Conservation (phyloP, 2,113 vertebrate species). For the Sander vitreus region DNA sequence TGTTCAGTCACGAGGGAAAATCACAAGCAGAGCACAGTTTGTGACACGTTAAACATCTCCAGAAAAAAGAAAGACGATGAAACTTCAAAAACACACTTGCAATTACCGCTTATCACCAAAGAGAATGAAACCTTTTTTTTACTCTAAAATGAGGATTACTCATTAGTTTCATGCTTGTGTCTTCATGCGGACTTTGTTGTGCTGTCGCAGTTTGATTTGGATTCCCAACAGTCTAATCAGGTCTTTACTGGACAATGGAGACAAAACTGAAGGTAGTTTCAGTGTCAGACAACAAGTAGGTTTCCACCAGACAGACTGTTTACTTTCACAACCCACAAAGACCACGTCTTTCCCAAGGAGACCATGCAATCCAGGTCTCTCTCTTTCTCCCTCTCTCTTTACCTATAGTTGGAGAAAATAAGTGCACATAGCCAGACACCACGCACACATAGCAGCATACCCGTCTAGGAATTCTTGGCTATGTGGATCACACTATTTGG, state of each 20-base stretch:
- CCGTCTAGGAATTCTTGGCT: slow-evolving; percentile 45
- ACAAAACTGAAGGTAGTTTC: slow-evolving; percentile 9
- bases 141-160: too few relatives aligned
- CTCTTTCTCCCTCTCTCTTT: neutral
- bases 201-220: neutral
- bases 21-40: too few relatives aligned
- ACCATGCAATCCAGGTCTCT: neutral
- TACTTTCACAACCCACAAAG: slow-evolving; percentile 63
- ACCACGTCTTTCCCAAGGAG: slow-evolving; percentile 27
- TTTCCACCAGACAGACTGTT: slow-evolving; percentile 70
- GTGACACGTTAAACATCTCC: too few relatives aligned
- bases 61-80: too few relatives aligned
- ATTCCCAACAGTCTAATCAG: neutral
- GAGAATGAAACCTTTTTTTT: neutral
- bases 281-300: slow-evolving; percentile 37
- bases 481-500: slow-evolving; percentile 33
- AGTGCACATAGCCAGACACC: slow-evolving; percentile 34
- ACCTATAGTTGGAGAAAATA: slow-evolving; percentile 41
- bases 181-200: neutral
- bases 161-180: neutral
- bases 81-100: too few relatives aligned
- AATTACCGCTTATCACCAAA: too few relatives aligned
- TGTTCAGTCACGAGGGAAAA: too few relatives aligned
- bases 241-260: neutral
- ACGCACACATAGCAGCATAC: slow-evolving; percentile 12